Conservation (phyloP, 2,797 vertebrate species). For the Coreius guichenoti region DNA sequence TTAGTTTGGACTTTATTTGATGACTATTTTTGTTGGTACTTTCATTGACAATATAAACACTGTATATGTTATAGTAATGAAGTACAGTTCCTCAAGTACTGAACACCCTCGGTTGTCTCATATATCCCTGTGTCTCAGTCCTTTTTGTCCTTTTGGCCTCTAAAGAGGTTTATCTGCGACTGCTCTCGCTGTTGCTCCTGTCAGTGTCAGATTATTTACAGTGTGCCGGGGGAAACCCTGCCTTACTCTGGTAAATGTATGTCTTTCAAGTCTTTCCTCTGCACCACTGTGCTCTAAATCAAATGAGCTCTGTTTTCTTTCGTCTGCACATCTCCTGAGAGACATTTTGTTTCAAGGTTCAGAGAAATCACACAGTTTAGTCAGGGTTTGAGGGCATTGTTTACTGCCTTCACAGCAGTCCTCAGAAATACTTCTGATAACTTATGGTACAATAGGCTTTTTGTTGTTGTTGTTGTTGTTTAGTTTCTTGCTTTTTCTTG, state of each 20-base stretch:
- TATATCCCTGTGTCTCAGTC: slow-evolving; percentile 34
- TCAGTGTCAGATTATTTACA: slow-evolving; percentile 68
- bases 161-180: slow-evolving; percentile 56
- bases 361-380: slow-evolving; percentile 73
- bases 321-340: slow-evolving; percentile 68
- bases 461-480: slow-evolving; percentile 22
- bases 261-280: slow-evolving; percentile 72
- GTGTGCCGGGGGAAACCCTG: slow-evolving; percentile 68
- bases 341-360: slow-evolving; percentile 73
- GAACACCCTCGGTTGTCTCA: background rate
- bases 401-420: slow-evolving; percentile 65
- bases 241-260: slow-evolving; percentile 72
- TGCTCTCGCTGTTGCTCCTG: slow-evolving; percentile 59
- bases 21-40: background rate
- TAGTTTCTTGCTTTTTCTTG: slow-evolving; percentile 19
- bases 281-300: slow-evolving; percentile 70
- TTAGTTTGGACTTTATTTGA: too few relatives aligned
- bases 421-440: slow-evolving; percentile 61
- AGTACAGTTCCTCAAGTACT: slow-evolving; percentile 1
- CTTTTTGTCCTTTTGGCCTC: slow-evolving; percentile 61
- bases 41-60: background rate
- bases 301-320: slow-evolving; percentile 67
- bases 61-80: background rate
- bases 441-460: slow-evolving; percentile 50
- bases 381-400: slow-evolving; percentile 68